phyloP scores from a whole-genome alignment of 2,888 invertebrate species.

The Bombylius major region DNA sequence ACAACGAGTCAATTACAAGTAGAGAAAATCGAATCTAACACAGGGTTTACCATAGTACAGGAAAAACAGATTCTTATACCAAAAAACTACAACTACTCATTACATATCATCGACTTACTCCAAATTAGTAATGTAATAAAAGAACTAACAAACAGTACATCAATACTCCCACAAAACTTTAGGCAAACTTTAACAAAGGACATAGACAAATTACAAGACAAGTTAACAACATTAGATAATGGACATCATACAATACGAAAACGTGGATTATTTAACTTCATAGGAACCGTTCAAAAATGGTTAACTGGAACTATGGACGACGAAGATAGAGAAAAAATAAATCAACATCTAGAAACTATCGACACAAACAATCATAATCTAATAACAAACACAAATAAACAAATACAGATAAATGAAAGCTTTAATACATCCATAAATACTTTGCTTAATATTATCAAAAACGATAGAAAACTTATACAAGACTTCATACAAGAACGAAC shows the following conservation, averaged over 20 bases:
- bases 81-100: background rate
- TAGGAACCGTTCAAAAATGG: conserved; percentile 11
- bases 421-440: background rate
- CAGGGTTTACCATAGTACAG: background rate
- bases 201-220: background rate
- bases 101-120: background rate
- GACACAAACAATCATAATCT: conserved; percentile 3
- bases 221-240: background rate
- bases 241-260: conserved; percentile 2
- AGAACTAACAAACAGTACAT: background rate
- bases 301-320: conserved; percentile 10
- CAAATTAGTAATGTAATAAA: background rate
- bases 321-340: conserved; percentile 8
- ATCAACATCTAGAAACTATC: conserved; percentile 1
- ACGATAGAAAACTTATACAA: too few relatives aligned
- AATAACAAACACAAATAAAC: conserved; percentile 2
- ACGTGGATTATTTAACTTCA: conserved; percentile 9
- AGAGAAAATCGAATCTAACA: too few relatives aligned
- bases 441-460: too few relatives aligned
- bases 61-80: background rate
- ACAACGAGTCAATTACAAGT: too few relatives aligned
- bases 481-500: too few relatives aligned
- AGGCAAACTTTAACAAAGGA: too few relatives aligned
- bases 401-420: background rate
- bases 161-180: background rate